Conservation (phyloP, 2,888 invertebrate genomes). For the Nomada hirtipes region DNA sequence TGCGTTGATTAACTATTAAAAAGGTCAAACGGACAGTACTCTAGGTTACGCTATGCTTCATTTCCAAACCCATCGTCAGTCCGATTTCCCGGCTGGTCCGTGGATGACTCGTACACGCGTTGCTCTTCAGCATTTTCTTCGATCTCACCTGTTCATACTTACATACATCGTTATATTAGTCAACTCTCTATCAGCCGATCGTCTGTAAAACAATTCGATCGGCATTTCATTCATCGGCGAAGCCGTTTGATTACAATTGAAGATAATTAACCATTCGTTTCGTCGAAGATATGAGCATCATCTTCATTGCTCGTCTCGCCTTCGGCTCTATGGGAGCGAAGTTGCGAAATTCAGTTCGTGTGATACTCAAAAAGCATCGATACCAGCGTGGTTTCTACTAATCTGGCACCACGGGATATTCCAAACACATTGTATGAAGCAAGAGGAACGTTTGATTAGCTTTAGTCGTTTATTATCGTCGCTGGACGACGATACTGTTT, state of each 20-base stretch:
- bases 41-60: background rate
- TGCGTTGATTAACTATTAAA: slow-evolving; percentile 68
- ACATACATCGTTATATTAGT: background rate
- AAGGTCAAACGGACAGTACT: slow-evolving; percentile 63
- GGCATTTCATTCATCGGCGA: background rate
- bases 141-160: background rate
- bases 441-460: background rate
- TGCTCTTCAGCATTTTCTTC: slow-evolving; percentile 8
- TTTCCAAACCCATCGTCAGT: slow-evolving; percentile 48
- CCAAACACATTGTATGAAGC: no score
- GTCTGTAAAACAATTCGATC: background rate
- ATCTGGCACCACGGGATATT: background rate
- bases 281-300: slow-evolving; percentile 71
- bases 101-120: slow-evolving; percentile 55
- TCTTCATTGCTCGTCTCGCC: slow-evolving; percentile 76
- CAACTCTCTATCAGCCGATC: background rate
- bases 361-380: slow-evolving; percentile 75
- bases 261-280: background rate
- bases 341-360: slow-evolving; percentile 72
- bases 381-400: slow-evolving; percentile 79
- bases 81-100: slow-evolving; percentile 72
- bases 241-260: background rate
- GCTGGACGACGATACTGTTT: slow-evolving; percentile 40
- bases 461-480: slow-evolving; percentile 4
- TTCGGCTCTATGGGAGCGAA: slow-evolving; percentile 73